These are phyloP conservation scores for Taurulus bubalis DNA, from an alignment of 2,113 vertebrate genomes.

Conservation along the genomic window DNA sequence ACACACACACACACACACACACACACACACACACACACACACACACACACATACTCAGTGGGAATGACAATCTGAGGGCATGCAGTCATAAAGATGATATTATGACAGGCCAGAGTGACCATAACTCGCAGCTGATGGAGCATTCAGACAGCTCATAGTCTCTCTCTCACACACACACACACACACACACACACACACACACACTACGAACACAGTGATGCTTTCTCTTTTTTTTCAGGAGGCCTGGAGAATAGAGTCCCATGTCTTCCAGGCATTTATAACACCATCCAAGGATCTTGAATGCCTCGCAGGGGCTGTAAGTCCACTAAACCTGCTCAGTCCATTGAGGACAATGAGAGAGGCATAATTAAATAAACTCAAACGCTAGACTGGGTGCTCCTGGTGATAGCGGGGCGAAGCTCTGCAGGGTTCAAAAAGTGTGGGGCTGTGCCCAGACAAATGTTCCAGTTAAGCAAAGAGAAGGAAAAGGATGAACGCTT, in stretches of 20 bases:
- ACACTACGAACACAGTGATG: slow-evolving; percentile 2
- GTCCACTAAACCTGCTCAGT: slow-evolving; percentile 15
- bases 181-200: too few species aligned
- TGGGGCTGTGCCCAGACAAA: slow-evolving; percentile 4
- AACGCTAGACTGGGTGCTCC: background rate
- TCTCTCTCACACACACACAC: slow-evolving; percentile 1
- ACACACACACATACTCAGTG: slow-evolving; percentile 34
- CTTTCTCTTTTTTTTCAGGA: background rate
- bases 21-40: slow-evolving; percentile 7
- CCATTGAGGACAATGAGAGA: slow-evolving; percentile 8
- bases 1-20: slow-evolving; percentile 26
- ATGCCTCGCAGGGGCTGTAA: slow-evolving; percentile 3
- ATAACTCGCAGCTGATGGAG: slow-evolving; percentile 47
- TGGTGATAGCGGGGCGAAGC: background rate
- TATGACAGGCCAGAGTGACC: slow-evolving; percentile 51
- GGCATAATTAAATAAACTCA: slow-evolving; percentile 38
- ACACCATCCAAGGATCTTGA: slow-evolving; percentile 18
- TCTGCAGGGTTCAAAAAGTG: slow-evolving; percentile 27
- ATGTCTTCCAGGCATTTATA: slow-evolving; percentile 22
- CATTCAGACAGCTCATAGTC: slow-evolving; percentile 22
- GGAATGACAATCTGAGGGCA: slow-evolving; percentile 55
- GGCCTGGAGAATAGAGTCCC: slow-evolving; percentile 1
- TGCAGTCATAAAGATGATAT: slow-evolving; percentile 44
- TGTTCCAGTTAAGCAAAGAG: slow-evolving; percentile 11
- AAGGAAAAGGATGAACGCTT: slow-evolving; percentile 22